Evolutionary conservation across 2,113 vertebrate genomes (phyloP).

Genomic region (Caranx ignobilis): DNA sequence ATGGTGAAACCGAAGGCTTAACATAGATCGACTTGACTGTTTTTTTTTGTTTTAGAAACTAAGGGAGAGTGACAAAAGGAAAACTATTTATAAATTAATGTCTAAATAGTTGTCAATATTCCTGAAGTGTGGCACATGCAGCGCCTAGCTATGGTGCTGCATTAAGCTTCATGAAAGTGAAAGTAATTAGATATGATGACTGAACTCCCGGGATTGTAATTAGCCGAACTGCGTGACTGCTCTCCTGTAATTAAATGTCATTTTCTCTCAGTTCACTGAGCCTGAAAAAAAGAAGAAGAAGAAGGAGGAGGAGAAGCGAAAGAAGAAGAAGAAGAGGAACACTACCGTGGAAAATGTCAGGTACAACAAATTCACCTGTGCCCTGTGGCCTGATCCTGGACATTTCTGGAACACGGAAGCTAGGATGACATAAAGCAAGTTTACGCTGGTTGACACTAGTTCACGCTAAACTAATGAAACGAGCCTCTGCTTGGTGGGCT

Average conservation of each 20-base stretch:
- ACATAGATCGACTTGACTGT: not conserved
- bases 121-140: constrained; percentile 82
- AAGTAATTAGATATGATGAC: constrained; percentile 95
- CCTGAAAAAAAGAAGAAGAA: constrained; percentile 78
- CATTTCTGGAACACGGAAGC: constrained; percentile 34
- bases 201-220: constrained; percentile 93
- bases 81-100: constrained; percentile 81
- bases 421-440: constrained; percentile 19
- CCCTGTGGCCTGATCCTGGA: constrained; percentile 51
- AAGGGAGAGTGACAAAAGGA: not conserved
- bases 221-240: constrained; percentile 90
- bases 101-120: constrained; percentile 85
- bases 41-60: constrained; percentile 6
- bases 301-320: not conserved
- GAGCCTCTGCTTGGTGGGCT: not conserved
- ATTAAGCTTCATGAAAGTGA: constrained; percentile 93
- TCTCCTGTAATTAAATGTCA: constrained; percentile 95
- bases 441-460: constrained; percentile 33
- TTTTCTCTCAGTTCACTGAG: constrained; percentile 88
- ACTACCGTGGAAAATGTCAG: constrained; percentile 80
- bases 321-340: constrained; percentile 23
- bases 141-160: constrained; percentile 75
- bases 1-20: constrained; percentile 6
- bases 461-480: constrained; percentile 53
- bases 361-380: constrained; percentile 78